These are phyloP conservation scores for Spodoptera littoralis DNA, from an alignment of 2,888 invertebrate species.

Conservation along the genomic window DNA sequence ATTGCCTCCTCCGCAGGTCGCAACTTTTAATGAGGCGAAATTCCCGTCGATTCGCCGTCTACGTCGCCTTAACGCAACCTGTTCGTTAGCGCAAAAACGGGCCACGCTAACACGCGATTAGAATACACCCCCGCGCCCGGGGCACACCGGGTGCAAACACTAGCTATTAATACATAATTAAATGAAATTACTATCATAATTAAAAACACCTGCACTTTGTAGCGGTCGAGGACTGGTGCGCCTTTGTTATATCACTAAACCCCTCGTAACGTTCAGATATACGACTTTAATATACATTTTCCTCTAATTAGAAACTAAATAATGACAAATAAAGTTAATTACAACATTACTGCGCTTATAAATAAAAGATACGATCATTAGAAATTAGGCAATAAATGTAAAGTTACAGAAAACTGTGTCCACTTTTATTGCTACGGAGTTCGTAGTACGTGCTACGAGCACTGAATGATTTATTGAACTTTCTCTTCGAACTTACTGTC, in stretches of 20 bases:
- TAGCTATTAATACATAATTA: constrained; percentile 35
- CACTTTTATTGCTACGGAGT: constrained; percentile 12
- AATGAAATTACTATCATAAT: constrained; percentile 46
- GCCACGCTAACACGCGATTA: constrained; percentile 88
- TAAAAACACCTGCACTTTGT: constrained; percentile 48
- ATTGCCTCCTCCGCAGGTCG: constrained; percentile 86
- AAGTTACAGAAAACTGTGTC: constrained; percentile 19
- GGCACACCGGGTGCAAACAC: constrained; percentile 70
- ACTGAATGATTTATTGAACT: constrained; percentile 2
- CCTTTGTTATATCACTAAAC: constrained; percentile 41
- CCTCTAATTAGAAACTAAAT: constrained; percentile 45
- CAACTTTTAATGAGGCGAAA: constrained; percentile 89
- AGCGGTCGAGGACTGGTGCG: constrained; percentile 35
- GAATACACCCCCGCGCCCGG: constrained; percentile 80
- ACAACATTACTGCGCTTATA: constrained; percentile 29
- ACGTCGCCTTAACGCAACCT: constrained; percentile 87
- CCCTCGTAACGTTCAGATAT: constrained; percentile 34
- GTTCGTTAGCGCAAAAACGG: constrained; percentile 88
- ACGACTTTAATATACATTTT: constrained; percentile 25
- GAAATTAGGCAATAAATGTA: constrained; percentile 24
- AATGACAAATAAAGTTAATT: constrained; percentile 24
- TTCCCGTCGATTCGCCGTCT: constrained; percentile 84
- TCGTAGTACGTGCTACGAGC: constrained; percentile 6
- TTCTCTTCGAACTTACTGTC: too few species aligned
- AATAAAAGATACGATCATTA: constrained; percentile 15